A percentile compares a stretch with the other conserved stretches of the same genome.
These are phyloP conservation scores for Lomographa bimaculata DNA, from an alignment of 2,888 invertebrate species.

Conservation along the genomic window DNA sequence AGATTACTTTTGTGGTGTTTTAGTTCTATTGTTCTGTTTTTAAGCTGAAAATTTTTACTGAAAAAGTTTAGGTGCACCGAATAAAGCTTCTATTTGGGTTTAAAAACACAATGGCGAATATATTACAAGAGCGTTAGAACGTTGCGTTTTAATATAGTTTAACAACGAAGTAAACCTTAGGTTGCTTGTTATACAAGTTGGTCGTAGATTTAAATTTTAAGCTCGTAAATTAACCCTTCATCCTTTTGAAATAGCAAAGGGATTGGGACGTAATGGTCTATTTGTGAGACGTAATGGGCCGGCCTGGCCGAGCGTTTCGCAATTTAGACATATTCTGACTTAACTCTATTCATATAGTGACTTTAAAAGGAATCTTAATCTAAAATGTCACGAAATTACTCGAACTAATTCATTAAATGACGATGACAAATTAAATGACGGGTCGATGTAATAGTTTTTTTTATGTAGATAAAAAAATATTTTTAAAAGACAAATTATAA, in stretches of 20 bases:
- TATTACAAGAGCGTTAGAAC: conserved; percentile 11
- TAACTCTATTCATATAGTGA: conserved; percentile 62
- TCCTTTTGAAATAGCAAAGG: conserved; percentile 82
- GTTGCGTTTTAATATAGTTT: conserved; percentile 70
- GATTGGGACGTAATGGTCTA: conserved; percentile 82
- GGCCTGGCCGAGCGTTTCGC: conserved; percentile 73
- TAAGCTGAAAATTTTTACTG: conserved; percentile 24
- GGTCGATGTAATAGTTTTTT: too few relatives aligned
- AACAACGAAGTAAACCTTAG: conserved; percentile 74
- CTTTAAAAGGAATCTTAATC: conserved; percentile 49
- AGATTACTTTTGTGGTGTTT: conserved; percentile 26
- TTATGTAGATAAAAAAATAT: too few relatives aligned
- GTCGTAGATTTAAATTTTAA: conserved; percentile 82
- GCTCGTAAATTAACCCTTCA: conserved; percentile 83
- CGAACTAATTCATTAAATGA: not conserved
- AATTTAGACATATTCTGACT: conserved; percentile 76
- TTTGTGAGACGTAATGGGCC: conserved; percentile 80
- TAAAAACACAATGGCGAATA: conserved; percentile 9
- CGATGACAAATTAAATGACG: too few relatives aligned
- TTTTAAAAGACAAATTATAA: too few relatives aligned
- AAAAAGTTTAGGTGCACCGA: conserved; percentile 38
- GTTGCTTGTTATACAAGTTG: conserved; percentile 77
- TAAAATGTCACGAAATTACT: conserved; percentile 35
- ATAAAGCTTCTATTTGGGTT: conserved; percentile 23
- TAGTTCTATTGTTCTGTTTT: conserved; percentile 21